Percentiles rank a stretch among this genome's conserved stretches.
Evolutionary conservation across 1,140 invertebrate species (phyloP).

Genomic region (Drosophila rhopaloa): DNA sequence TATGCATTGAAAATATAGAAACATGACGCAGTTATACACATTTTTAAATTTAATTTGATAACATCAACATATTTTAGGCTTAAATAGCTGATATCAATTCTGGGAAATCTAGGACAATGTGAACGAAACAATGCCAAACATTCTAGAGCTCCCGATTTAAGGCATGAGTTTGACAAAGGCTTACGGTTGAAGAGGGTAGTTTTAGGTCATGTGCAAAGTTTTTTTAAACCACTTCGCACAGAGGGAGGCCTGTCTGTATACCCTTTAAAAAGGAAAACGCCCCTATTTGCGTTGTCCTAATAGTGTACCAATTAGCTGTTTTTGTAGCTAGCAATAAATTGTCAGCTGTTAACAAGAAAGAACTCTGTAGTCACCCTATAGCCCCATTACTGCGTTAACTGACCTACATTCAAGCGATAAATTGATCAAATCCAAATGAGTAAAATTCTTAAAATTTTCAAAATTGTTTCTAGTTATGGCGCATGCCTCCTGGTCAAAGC

Average conservation of each 20-base stretch:
- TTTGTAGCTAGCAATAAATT: constrained; percentile 23
- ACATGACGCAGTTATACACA: no score
- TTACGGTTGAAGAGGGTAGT: constrained; percentile 50
- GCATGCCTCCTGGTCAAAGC: no score
- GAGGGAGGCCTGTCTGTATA: constrained; percentile 43
- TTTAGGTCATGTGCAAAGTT: constrained; percentile 33
- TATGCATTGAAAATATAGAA: no score
- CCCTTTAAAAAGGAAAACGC: constrained; percentile 42
- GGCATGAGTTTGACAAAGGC: not conserved
- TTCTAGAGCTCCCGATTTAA: constrained; percentile 21
- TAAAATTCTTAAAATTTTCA: no score
- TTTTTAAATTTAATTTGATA: no score
- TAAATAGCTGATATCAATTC: constrained; percentile 62
- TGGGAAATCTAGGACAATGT: constrained; percentile 48
- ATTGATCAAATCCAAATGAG: no score
- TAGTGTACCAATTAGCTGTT: constrained; percentile 59
- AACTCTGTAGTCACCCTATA: no score
- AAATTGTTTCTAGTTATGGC: no score
- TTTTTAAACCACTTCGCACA: constrained; percentile 35
- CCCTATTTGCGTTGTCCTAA: constrained; percentile 44
- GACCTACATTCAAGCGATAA: no score
- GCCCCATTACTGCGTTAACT: no score
- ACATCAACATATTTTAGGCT: constrained; percentile 6
- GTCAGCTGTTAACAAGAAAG: not conserved
- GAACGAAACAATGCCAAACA: constrained; percentile 35